Conservation (phyloP, 2,797 vertebrate genomes). For the Hemibagrus guttatus region DNA sequence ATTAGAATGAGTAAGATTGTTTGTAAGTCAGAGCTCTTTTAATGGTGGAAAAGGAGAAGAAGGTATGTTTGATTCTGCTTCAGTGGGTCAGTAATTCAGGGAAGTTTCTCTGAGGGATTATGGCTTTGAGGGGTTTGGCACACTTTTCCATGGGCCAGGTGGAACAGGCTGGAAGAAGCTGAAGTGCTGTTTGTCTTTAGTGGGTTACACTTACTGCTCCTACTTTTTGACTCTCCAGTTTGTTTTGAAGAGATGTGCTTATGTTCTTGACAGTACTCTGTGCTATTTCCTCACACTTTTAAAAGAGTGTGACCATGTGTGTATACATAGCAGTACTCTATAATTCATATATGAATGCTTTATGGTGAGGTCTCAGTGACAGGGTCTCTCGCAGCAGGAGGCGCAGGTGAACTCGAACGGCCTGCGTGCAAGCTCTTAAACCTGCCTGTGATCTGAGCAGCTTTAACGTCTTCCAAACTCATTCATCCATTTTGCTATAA, state of each 20-base stretch:
- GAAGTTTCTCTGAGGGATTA: slow-evolving; percentile 35
- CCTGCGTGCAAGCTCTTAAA: slow-evolving; percentile 58
- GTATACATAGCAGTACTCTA: slow-evolving; percentile 59
- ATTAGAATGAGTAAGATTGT: slow-evolving; percentile 58
- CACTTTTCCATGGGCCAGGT: slow-evolving; percentile 28
- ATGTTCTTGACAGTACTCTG: neutral
- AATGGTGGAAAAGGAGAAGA: neutral
- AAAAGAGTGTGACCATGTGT: slow-evolving; percentile 61
- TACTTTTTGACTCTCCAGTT: neutral
- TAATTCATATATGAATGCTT: slow-evolving; percentile 57
- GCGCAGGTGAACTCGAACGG: slow-evolving; percentile 66
- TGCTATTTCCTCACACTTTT: slow-evolving; percentile 38
- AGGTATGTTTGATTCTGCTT: slow-evolving; percentile 32
- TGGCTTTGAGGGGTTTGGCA: slow-evolving; percentile 5
- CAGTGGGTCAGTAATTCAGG: slow-evolving; percentile 12
- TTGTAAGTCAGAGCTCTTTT: slow-evolving; percentile 19
- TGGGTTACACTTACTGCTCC: neutral
- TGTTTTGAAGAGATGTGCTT: neutral
- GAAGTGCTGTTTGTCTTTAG: slow-evolving; percentile 16
- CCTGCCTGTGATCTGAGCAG: slow-evolving; percentile 61
- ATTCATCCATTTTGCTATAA: slow-evolving; percentile 58
- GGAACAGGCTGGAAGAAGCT: slow-evolving; percentile 11
- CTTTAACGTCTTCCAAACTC: slow-evolving; percentile 55
- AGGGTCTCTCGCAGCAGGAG: slow-evolving; percentile 58
- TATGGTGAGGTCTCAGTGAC: slow-evolving; percentile 39